phyloP scores from a whole-genome alignment of 1,140 invertebrate genomes.

The Popillia japonica region DNA sequence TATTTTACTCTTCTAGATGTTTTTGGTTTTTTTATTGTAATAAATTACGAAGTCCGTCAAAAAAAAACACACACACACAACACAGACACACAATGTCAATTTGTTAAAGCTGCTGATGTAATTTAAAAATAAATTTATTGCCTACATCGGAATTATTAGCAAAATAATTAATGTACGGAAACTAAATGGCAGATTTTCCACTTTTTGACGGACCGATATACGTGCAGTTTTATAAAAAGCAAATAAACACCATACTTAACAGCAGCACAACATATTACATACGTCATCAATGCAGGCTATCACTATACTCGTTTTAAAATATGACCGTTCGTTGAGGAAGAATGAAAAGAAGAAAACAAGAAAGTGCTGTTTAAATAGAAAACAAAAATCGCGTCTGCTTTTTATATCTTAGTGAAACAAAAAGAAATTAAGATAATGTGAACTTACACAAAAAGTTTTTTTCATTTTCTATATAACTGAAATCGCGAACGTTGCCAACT shows the following conservation, averaged over 20 bases:
- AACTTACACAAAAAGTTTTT: neutral
- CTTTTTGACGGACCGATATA: neutral
- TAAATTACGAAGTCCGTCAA: too few species aligned
- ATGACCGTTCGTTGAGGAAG: neutral
- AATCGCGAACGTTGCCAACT: slow-evolving; percentile 27
- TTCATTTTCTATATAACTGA: neutral
- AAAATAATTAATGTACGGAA: too few species aligned
- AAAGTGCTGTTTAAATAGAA: slow-evolving; percentile 25
- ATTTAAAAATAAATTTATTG: too few species aligned
- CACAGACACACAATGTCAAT: too few species aligned
- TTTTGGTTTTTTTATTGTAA: too few species aligned
- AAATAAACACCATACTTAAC: neutral
- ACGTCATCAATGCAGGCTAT: neutral
- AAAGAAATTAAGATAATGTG: slow-evolving; percentile 14
- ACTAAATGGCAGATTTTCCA: too few species aligned
- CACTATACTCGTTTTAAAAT: neutral
- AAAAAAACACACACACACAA: too few species aligned
- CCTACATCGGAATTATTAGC: too few species aligned
- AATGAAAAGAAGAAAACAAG: neutral
- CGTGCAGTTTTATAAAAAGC: neutral
- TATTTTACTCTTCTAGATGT: neutral
- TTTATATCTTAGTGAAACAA: slow-evolving; percentile 25
- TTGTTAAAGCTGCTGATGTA: too few species aligned
- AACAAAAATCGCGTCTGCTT: neutral
- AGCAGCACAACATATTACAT: neutral